These are phyloP conservation scores for Agonopterix heracliana DNA, from an alignment of 2,888 invertebrate genomes.

Conservation along the genomic window DNA sequence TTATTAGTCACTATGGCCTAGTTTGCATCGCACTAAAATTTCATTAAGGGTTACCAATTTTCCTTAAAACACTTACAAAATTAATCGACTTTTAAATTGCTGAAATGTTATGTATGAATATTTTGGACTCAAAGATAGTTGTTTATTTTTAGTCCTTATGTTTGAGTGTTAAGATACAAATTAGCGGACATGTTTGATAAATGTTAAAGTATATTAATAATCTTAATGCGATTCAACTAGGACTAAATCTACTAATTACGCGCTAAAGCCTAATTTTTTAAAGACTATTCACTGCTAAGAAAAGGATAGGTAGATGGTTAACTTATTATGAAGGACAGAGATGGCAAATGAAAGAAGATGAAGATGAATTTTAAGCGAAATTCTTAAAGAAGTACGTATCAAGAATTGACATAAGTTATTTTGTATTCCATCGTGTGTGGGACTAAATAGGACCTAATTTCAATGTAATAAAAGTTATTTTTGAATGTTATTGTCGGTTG, in stretches of 20 bases:
- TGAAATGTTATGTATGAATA: too few relatives aligned
- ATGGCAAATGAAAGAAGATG: slow-evolving; percentile 28
- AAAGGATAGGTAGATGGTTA: slow-evolving; percentile 36
- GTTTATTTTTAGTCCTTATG: too few relatives aligned
- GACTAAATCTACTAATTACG: slow-evolving; percentile 56
- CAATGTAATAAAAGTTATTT: slow-evolving; percentile 8
- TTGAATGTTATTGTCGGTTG: slow-evolving; percentile 53
- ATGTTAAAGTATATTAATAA: neutral
- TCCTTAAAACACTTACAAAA: neutral
- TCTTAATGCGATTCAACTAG: slow-evolving; percentile 14
- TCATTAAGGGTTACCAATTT: too few relatives aligned
- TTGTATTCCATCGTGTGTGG: slow-evolving; percentile 4
- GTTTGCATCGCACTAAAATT: too few relatives aligned
- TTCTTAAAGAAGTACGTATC: slow-evolving; percentile 33
- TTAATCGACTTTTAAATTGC: too few relatives aligned
- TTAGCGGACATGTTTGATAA: too few relatives aligned
- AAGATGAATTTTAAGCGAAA: slow-evolving; percentile 17
- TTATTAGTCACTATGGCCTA: slow-evolving; percentile 21
- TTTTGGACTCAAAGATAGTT: too few relatives aligned
- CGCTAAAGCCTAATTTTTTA: slow-evolving; percentile 49
- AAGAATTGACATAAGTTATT: slow-evolving; percentile 45
- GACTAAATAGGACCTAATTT: neutral
- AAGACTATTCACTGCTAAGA: slow-evolving; percentile 55
- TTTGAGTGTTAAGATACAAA: too few relatives aligned
- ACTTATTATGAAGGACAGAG: slow-evolving; percentile 21